These are phyloP conservation scores for Kryptopterus vitreolus DNA, from an alignment of 2,797 vertebrate genomes.

Conservation along the genomic window DNA sequence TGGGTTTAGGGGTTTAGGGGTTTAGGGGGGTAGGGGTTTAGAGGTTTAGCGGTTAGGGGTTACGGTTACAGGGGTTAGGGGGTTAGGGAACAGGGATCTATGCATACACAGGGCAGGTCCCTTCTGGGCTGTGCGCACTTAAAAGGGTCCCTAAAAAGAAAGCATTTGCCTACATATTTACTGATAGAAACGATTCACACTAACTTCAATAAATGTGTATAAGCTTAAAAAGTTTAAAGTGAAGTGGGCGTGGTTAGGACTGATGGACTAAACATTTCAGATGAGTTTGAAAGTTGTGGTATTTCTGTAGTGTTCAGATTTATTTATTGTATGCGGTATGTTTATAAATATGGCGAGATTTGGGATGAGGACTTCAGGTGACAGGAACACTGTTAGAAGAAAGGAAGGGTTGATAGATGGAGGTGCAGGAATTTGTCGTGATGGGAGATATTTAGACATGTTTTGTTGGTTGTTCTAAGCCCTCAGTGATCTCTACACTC, in stretches of 20 bases:
- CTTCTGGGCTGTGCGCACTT: constrained; percentile 4
- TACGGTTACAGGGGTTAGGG: too few relatives aligned
- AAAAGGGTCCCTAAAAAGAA: not conserved
- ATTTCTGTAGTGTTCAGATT: not conserved
- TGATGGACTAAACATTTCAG: too few relatives aligned
- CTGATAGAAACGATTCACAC: not conserved
- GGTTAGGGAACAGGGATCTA: not conserved
- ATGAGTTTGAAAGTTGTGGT: not conserved
- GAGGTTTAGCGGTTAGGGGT: too few relatives aligned
- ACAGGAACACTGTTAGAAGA: not conserved
- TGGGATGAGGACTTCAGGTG: not conserved
- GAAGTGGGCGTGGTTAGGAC: not conserved
- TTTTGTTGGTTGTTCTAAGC: not conserved
- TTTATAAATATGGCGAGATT: not conserved
- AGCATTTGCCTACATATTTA: not conserved
- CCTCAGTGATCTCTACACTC: not conserved
- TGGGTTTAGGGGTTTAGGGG: not conserved
- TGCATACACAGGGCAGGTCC: not conserved
- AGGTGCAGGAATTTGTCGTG: too few relatives aligned
- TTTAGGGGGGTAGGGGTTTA: too few relatives aligned
- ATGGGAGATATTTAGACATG: not conserved
- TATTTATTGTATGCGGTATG: not conserved
- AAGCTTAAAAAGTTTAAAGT: not conserved
- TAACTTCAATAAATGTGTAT: not conserved
- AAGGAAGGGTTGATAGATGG: constrained; percentile 40